Conservation (phyloP, 2,113 vertebrate genomes). For the Martes martes region DNA sequence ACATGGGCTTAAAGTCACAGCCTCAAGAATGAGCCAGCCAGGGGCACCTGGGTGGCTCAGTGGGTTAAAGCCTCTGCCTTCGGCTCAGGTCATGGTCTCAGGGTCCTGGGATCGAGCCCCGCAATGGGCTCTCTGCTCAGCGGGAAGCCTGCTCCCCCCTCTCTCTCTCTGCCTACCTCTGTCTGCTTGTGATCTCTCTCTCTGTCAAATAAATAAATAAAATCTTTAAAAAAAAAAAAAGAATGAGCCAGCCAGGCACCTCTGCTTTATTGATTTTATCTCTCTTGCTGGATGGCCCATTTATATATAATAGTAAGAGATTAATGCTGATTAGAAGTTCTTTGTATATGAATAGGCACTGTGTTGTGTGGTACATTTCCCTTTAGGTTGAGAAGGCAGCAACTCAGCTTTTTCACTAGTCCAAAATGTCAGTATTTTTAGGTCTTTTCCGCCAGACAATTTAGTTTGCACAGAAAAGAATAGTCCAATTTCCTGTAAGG, state of each 20-base stretch:
- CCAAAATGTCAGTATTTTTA: conserved; percentile 1
- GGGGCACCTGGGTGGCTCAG: no score
- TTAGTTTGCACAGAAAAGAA: background rate
- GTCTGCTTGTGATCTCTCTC: no score
- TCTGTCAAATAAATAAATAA: no score
- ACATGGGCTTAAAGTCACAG: background rate
- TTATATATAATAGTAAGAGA: background rate
- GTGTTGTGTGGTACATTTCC: background rate
- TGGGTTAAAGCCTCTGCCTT: no score
- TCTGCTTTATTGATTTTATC: background rate
- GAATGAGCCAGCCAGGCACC: background rate
- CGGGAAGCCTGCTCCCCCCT: no score
- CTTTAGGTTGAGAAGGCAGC: background rate
- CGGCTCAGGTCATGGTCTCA: no score
- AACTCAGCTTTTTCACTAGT: background rate
- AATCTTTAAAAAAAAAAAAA: background rate
- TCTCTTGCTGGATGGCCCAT: background rate
- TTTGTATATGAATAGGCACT: background rate
- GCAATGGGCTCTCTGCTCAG: no score
- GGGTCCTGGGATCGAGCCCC: no score
- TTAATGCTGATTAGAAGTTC: background rate
- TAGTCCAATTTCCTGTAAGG: background rate
- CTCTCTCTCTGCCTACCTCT: no score
- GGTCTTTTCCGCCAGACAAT: background rate
- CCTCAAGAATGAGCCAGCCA: background rate